These are phyloP conservation scores for Whitmania pigra DNA, from an alignment of 1,140 invertebrate species.

Conservation along the genomic window DNA sequence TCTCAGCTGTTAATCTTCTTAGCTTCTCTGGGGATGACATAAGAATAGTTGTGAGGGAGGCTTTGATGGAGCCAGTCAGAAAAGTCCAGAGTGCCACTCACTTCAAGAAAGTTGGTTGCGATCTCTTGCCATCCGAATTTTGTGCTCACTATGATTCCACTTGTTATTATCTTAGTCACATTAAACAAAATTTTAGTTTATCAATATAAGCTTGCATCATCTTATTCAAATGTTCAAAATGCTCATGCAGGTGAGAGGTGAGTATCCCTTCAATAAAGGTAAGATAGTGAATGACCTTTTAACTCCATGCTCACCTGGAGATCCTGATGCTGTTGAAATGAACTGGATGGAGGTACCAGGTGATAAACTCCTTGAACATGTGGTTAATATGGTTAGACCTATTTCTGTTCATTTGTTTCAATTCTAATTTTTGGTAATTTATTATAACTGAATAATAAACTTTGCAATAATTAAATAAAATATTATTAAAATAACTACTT, in stretches of 20 bases:
- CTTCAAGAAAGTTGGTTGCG: conserved; percentile 55
- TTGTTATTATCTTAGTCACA: too few species aligned
- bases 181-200: too few species aligned
- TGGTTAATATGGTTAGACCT: conserved; percentile 68
- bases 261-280: conserved; percentile 66
- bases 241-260: conserved; percentile 64
- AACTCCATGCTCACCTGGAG: conserved; percentile 89
- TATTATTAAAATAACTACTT: too few species aligned
- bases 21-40: conserved; percentile 97
- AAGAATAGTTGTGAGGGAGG: conserved; percentile 89
- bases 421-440: too few species aligned
- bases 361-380: conserved; percentile 90
- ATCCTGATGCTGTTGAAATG: conserved; percentile 86
- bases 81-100: conserved; percentile 97
- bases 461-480: too few species aligned
- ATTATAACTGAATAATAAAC: too few species aligned
- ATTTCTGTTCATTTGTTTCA: too few species aligned
- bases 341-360: conserved; percentile 87
- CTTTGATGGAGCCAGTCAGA: conserved; percentile 94
- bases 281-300: conserved; percentile 75
- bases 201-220: too few species aligned
- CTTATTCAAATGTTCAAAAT: too few species aligned
- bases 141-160: background rate
- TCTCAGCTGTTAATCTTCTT: conserved; percentile 10
- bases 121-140: background rate